These are phyloP conservation scores for Amphiprion clarkii DNA, from an alignment of 2,797 vertebrate species.

Conservation along the genomic window DNA sequence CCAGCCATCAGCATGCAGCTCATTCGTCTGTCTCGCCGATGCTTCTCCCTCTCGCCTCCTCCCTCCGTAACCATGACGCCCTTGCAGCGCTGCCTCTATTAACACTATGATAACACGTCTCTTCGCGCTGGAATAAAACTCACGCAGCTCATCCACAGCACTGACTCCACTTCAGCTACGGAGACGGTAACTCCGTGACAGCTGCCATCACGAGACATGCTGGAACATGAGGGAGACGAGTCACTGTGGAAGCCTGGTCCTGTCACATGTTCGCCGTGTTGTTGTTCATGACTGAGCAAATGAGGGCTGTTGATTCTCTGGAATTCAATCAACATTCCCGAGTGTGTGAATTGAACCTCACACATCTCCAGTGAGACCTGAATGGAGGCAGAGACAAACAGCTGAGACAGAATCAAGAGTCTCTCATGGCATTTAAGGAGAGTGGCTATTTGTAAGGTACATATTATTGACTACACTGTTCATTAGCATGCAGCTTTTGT, in stretches of 20 bases:
- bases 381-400: conserved; percentile 1
- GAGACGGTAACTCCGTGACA: background rate
- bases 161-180: conserved; percentile 23
- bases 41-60: background rate
- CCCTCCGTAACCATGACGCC: conserved; percentile 48
- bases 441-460: background rate
- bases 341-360: conserved; percentile 35
- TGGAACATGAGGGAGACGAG: conserved; percentile 37
- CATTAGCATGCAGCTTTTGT: background rate
- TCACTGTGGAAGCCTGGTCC: conserved; percentile 38
- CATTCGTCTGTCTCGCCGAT: conserved; percentile 3
- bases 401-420: background rate
- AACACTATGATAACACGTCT: conserved; percentile 33
- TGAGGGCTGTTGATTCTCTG: conserved; percentile 55
- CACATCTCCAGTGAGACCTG: conserved; percentile 5
- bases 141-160: conserved; percentile 8
- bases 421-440: conserved; percentile 2
- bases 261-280: conserved; percentile 63
- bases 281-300: conserved; percentile 57
- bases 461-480: background rate
- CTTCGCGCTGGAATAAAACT: conserved; percentile 23
- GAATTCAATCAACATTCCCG: conserved; percentile 71
- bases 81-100: conserved; percentile 41
- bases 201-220: conserved; percentile 50
- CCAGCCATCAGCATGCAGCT: conserved; percentile 23